phyloP scores from a whole-genome alignment of 2,797 vertebrate genomes.

The Anguilla megastoma region DNA sequence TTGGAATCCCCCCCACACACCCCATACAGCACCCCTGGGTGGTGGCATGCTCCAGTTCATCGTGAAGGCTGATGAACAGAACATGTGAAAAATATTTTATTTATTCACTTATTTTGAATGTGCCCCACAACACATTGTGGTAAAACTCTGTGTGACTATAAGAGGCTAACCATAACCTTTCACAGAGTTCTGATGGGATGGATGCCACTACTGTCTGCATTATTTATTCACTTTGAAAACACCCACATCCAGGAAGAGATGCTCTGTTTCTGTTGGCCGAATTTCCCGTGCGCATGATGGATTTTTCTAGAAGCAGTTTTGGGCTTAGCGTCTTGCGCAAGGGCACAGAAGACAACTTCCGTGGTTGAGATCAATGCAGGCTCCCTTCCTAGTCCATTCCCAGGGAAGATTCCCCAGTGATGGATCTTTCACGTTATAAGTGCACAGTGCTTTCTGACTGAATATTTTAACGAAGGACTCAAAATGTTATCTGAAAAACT shows the following conservation, averaged over 20 bases:
- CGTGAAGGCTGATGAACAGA: not conserved
- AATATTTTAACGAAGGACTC: not conserved
- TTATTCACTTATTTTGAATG: not conserved
- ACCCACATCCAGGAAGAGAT: not conserved
- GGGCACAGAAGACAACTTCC: not conserved
- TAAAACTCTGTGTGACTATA: not conserved
- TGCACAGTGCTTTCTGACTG: not conserved
- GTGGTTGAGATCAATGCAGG: not conserved
- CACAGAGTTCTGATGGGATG: not conserved
- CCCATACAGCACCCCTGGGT: too few species aligned
- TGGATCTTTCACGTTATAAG: too few species aligned
- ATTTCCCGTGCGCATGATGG: not conserved
- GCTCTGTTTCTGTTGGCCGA: not conserved
- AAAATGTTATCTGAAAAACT: not conserved
- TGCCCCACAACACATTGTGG: not conserved
- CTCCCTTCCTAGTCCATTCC: not conserved
- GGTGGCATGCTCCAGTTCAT: not conserved
- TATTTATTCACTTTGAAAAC: not conserved
- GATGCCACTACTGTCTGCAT: not conserved
- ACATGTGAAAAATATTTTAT: not conserved
- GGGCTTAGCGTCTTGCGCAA: not conserved
- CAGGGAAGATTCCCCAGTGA: not conserved
- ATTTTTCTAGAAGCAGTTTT: not conserved
- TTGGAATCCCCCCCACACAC: too few species aligned
- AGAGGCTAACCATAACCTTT: not conserved